Evolutionary conservation across 2,888 invertebrate species (phyloP).

Genomic region (Lumbricus terrestris): DNA sequence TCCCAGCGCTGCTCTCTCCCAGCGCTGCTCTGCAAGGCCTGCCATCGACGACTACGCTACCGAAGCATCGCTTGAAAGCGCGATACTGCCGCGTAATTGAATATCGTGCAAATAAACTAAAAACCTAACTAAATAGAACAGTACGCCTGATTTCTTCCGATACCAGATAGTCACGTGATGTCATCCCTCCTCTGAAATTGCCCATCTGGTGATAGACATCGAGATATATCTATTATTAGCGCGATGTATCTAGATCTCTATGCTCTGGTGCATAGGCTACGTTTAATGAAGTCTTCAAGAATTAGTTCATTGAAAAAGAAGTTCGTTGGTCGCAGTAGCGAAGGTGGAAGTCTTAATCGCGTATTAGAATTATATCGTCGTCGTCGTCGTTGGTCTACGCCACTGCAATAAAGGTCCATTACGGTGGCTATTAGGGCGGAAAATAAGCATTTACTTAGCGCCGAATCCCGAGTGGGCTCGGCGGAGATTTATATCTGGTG

Average conservation of each 20-base stretch:
- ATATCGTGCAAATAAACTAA: neutral
- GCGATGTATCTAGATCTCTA: too few relatives aligned
- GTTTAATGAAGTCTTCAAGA: neutral
- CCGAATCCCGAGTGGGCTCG: neutral
- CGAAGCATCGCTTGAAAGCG: neutral
- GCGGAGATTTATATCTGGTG: neutral
- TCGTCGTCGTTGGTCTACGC: neutral
- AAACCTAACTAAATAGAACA: neutral
- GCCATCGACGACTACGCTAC: neutral
- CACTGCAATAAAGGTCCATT: neutral
- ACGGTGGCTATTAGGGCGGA: neutral
- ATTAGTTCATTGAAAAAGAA: neutral
- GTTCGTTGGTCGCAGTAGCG: neutral
- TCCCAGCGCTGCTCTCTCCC: neutral
- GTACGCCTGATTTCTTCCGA: neutral
- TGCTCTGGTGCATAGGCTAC: too few relatives aligned
- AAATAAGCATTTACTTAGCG: constrained; percentile 3
- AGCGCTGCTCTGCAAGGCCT: too few relatives aligned
- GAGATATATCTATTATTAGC: too few relatives aligned
- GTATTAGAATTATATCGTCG: neutral
- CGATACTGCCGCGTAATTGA: neutral
- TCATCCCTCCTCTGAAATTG: neutral
- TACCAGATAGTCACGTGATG: neutral
- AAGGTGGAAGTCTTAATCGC: neutral
- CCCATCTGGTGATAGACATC: too few relatives aligned